A percentile compares a stretch with the other conserved stretches of the same genome.
phyloP scores from a whole-genome alignment of 2,888 invertebrate genomes.

The Lumbricus terrestris region DNA sequence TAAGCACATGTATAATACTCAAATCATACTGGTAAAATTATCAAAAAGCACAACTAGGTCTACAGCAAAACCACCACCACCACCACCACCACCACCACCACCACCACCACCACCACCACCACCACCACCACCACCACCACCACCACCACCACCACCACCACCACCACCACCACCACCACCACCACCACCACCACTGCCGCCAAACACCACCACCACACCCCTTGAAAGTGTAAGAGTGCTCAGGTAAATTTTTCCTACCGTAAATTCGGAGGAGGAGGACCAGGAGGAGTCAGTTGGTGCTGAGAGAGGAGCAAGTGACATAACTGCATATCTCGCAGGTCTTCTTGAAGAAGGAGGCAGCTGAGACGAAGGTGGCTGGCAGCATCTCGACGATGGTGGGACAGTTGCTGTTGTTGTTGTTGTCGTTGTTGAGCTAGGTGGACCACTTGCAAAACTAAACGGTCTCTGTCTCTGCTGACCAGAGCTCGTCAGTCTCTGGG shows the following conservation, averaged over 20 bases:
- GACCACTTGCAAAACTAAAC: neutral
- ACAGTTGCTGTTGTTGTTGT: no score
- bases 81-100: constrained; percentile 7
- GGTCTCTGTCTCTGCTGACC: neutral
- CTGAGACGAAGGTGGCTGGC: neutral
- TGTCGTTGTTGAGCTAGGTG: no score
- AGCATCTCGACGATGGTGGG: neutral
- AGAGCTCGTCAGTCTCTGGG: neutral
- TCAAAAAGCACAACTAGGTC: neutral
- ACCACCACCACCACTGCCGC: neutral
- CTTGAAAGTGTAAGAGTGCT: neutral
- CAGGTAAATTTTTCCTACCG: no score
- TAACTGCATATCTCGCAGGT: neutral
- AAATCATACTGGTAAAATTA: neutral
- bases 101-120: no score
- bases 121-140: constrained; percentile 9
- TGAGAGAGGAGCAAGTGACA: neutral
- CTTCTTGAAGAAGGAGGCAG: neutral
- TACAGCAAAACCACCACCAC: neutral
- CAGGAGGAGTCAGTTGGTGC: neutral
- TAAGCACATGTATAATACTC: neutral
- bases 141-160: constrained; percentile 5
- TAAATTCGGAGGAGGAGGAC: neutral
- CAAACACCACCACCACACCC: constrained; percentile 7
- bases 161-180: neutral